Evolutionary conservation across 1,140 invertebrate species (phyloP), one percentile per base, ranked within the genome.

Genomic region (Calephelis nemesis): DNA sequence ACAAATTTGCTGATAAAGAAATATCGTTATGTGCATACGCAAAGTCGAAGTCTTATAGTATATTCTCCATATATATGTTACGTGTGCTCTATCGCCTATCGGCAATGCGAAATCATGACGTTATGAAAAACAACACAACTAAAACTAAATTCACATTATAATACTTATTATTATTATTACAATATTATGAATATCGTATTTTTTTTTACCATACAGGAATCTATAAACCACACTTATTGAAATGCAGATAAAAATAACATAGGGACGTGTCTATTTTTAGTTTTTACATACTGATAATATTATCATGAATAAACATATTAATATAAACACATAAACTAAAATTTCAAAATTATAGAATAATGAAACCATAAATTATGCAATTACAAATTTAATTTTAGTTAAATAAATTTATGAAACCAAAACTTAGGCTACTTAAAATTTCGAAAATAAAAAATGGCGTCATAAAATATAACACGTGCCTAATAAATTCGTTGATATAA

Each of bases 71-170:
- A 58, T 12, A 4, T 30, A 58, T 39, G 54, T 58, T 58, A 58
- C 19, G 54, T 58, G 54, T 1, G 3, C 54, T 39, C 15, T 30
- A 58, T 58, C 54, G 30, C 11, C 9, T 30, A 58, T 58, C 54
- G 30, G 54, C 54, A 58, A 58, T 58, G 54, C 54, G 54, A 58
- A 58, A 58, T 30, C 19, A 58, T 58, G 54, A 58, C 54, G 54
- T 15, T 19, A 1, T 30, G 54, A 39, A 58, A 58, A 58, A 58
- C n/a, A 58, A 39, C 19, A 19, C 54, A 19, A 39, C 54, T 19
- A 39, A 39, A 58, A 58, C 54, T 30, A 10, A 58, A 58, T 5
- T 58, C 30, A 12, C 10, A 30, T 11, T 1, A 58, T 39, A 30
- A 19, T 58, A 58, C 30, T 10, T 19, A 19, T 19, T 19, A 19